Base-by-base conservation (phyloP, 2,888 invertebrate genomes). In the Scaeva pyrastri region DNA sequence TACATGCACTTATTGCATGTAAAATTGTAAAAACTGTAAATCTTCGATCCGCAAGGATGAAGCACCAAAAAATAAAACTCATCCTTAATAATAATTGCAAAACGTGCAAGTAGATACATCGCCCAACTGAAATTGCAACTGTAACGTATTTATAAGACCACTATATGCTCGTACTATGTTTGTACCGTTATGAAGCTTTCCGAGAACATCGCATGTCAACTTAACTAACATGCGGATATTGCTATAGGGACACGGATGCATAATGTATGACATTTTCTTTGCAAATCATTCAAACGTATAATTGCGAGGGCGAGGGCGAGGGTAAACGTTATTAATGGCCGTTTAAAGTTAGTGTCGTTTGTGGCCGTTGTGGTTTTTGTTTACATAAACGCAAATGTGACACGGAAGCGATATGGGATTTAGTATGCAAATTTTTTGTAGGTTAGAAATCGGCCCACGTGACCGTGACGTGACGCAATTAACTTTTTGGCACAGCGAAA, bases 261-360 rank as follows among this genome's bases (percentile, higher is more conserved):
- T 75, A 55, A 55, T 66, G 19, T 36, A 21, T 12, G 45, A 55
- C 19, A 58, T 58, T 66, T 66, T 66, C 55, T 55, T 64, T 43
- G 41, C 16, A 55, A 66, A 31, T 21, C 64, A 75, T 62, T 50
- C 23, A 19, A 52, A 66, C 43, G 55, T 58, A n/a, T 72, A 66
- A 75, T 66, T 56, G 75, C 45, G 43, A 21, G 21, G 16, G 14
- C 41, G 39, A 16, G 26, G 11, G 75, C 45, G 43, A 21, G 21
- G 16, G 14, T 52, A 50, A 16, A 41, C n/a, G 41, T 26, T 23
- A 41, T 62, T 52, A 50, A 52, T 55, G 72, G 21, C 8, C 36
- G 5, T n/a, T 36, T 10, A n/a, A 14, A 36, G 48, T 36, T 12
- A 48, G 19, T 48, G 48, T 19, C 19, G 19, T 48, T 19, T 16